Evolutionary conservation across 1,140 invertebrate species (phyloP), one percentile per base, ranked within the genome.

Genomic region (Choristoneura fumiferana): DNA sequence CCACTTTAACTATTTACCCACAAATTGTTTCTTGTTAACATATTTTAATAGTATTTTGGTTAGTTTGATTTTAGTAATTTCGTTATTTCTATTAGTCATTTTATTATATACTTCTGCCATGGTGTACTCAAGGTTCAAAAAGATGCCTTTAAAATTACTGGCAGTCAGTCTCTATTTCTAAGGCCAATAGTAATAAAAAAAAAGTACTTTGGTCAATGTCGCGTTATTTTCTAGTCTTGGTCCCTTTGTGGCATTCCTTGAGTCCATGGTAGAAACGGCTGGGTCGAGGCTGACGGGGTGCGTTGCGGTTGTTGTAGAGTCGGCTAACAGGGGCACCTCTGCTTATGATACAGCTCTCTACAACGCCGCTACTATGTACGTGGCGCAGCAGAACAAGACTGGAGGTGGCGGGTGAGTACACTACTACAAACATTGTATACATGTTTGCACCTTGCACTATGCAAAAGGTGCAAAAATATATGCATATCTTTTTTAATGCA

Each of bases 281-380:
- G 22, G 43, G 43, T 17, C 29, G 18, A 18, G 18, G 43, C 18
- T 22, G 22, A 17, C 22, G 17, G 43, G 18, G 43, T 49, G 43
- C 43, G n/a, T 49, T 49, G 43, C 43, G 43, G 40, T 63, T 62
- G 38, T 54, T 68, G 81, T 88, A 64, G 91, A 92, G 65, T 89
- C 92, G 40, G 91, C 91, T 57, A 91, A 92, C 67, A 91, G 93
- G 59, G 92, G 91, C 60, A 92, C 91, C 69, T 92, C 93, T 59
- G 93, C 92, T 69, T 95, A 97, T 91, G 96, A 97, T 92, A 95
- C 96, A 79, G 96, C 96, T 71, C 91, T 98, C 55, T 98, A 98
- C 91, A 97, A 95, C 90, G 96, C 96, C 75, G 96, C 96, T 63
- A 96, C 95, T 63, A 96, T 96, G 92, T 98, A 97, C 89, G 96